Evolutionary conservation across 2,888 invertebrate species (phyloP), one percentile per base, ranked within the genome.

Genomic region (Habrosyne pyritoides): DNA sequence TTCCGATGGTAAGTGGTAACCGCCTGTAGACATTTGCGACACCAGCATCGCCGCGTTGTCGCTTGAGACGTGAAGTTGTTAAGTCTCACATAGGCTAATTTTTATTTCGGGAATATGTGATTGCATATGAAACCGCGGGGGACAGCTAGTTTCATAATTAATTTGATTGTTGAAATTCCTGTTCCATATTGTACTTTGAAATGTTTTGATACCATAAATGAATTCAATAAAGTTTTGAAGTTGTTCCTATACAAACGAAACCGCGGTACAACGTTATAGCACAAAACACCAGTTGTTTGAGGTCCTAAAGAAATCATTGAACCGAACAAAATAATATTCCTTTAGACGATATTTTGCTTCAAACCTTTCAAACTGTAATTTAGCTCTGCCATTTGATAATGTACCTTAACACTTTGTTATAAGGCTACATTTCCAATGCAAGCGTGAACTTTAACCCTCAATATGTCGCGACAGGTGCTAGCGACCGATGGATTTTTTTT

Each of bases 391-490:
- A 6, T 24, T 47, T 28, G 2, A 42, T 30, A n/a, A 30, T 57
- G 12, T 24, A 21, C 21, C 18, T 53, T 24, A 36, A 1, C 0
- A 0, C 0, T 0, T 3, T 0, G 28, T 0, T 2, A 8, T 30
- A 54, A 53, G 36, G 52, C 51, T 5, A 0, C 1, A 46, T 49
- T 53, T 53, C 21, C 26, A 46, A 46, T 36, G 30, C 6, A 3
- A 10, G 8, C 26, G 8, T 24, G 24, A 10, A 18, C 18, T 46
- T 42, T 22, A 46, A 33, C 36, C 47, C 26, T 7, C 51, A 57
- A 56, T 50, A 56, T 58, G 61, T 18, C 53, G 49, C 28, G 53
- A 51, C 61, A 61, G 61, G 61, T 61, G 61, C 18, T 4, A 18
- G 8, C 10, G 36, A 21, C 10, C 50, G 24, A 33, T n/a, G 36